Evolutionary conservation across 2,797 vertebrate genomes (phyloP), one percentile per base, ranked within the genome.

Genomic region (Scyliorhinus canicula): DNA sequence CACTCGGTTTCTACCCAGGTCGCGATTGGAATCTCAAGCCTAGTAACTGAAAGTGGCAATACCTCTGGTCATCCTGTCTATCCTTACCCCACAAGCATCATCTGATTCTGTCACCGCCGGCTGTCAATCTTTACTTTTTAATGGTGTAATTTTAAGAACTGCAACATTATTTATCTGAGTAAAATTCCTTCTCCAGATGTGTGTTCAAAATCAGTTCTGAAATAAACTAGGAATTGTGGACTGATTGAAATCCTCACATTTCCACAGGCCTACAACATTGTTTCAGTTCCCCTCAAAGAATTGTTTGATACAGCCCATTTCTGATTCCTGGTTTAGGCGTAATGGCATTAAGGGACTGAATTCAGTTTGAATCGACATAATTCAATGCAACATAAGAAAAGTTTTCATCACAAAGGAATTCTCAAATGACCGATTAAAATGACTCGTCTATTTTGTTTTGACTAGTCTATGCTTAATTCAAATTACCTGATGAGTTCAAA

Each of bases 361-460:
- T 35, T 93, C 91, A 47, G 1, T 67, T 47, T 69, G 21, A 67
- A 67, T 93, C 9, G 44, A 74, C 50, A 65, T 50, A 24, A 93
- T 67, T 93, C 35, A 74, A 71, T 50, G 63, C 65, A 57, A 40
- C 79, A 90, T 8, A 69, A 50, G 9, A 52, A 93, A 93, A 44
- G 26, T 50, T 50, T 93, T 93, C 19, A 47, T 93, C n/a, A 14
- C 4, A 69, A 47, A 16, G 28, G 65, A 93, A 67, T 52, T 50
- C 91, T 69, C 40, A 91, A n/a, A 31, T 94, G 65, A 47, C 6
- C 9, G 65, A 94, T 69, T 74, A 74, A 74, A 94, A 94, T 35
- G 14, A 4, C 31, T 35, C 3, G 47, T 71, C 44, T 50, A 40
- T 26, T 52, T 71, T 50, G 67, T 94, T 94, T 52, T 74, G 40